These are phyloP conservation scores for Oxystoma pomonae DNA, from an alignment of 2,888 invertebrate genomes.

Conservation along the genomic window DNA sequence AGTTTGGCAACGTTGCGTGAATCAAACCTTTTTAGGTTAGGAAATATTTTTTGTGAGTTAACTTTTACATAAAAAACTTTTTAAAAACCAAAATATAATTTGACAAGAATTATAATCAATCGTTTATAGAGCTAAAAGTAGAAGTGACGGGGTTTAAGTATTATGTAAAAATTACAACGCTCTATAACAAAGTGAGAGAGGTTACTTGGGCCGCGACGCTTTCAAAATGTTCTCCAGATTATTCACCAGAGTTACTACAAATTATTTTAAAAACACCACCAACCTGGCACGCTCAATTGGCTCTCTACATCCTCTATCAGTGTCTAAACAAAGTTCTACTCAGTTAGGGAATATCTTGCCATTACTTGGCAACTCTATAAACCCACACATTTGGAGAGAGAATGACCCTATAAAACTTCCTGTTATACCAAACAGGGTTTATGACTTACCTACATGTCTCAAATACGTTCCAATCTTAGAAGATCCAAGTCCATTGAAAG, in stretches of 20 bases:
- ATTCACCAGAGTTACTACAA: neutral
- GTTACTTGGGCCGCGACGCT: neutral
- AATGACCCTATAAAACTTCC: slow-evolving; percentile 37
- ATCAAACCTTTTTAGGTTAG: neutral
- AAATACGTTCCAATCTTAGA: slow-evolving; percentile 30
- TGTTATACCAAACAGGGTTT: slow-evolving; percentile 22
- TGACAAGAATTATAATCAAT: no score
- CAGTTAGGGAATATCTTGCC: neutral
- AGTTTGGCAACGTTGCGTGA: neutral
- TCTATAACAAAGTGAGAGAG: no score
- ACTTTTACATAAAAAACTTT: no score
- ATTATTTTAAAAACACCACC: neutral
- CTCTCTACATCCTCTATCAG: neutral
- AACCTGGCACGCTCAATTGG: neutral
- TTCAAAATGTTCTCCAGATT: neutral
- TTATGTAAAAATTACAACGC: no score
- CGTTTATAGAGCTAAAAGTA: no score
- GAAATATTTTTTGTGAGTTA: neutral
- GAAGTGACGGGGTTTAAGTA: no score
- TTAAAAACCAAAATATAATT: no score
- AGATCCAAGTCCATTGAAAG: slow-evolving; percentile 26
- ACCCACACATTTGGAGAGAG: slow-evolving; percentile 41
- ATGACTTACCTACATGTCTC: slow-evolving; percentile 38
- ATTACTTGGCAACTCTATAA: slow-evolving; percentile 10
- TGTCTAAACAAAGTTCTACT: neutral